Evolutionary conservation across 2,113 vertebrate genomes (phyloP), one percentile per base, ranked within the genome.

Genomic region (Nothobranchius furzeri): DNA sequence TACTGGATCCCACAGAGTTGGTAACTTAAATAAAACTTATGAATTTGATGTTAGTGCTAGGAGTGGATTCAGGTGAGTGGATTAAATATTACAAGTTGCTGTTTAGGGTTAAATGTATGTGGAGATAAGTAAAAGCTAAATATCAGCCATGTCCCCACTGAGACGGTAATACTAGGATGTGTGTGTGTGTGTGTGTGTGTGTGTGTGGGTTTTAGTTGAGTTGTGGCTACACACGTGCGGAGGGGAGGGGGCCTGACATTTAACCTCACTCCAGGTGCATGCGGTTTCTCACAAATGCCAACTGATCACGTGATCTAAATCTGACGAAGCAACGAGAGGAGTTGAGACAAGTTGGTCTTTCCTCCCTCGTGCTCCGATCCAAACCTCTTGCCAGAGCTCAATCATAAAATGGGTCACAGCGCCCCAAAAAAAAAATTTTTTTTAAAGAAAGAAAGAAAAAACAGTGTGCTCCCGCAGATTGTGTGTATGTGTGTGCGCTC

Each of bases 271-370:
- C 93, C 95, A 96, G 95, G 95, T 96, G 95, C 92, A 76, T 94
- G 94, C 91, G 95, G 94, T 95, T 96, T 95, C 78, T 93, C 88
- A 94, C 92, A 94, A 94, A 95, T 93, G 93, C 94, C 93, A 94
- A 61, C 49, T 85, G 85, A 84, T 94, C 94, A 95, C 92, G 87
- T 92, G 93, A 93, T 88, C 87, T 85, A 74, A 87, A 89, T 89
- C 83, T 89, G 91, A 92, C 83, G 82, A 91, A 93, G 68, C 70
- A 85, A 89, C 85, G 68, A 83, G 68, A 73, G 68, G 61, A 42
- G 70, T 56, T 75, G 66, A 81, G 60, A 68, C 65, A 69, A 72
- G 69, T 73, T 85, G 70, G 59, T 69, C 56, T 63, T 52, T 40
- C 65, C 70, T 64, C 54, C 11, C 49, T 50, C 60, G 70, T 62